Conservation (phyloP, 2,113 vertebrate genomes). For the Sminthopsis crassicaudata region DNA sequence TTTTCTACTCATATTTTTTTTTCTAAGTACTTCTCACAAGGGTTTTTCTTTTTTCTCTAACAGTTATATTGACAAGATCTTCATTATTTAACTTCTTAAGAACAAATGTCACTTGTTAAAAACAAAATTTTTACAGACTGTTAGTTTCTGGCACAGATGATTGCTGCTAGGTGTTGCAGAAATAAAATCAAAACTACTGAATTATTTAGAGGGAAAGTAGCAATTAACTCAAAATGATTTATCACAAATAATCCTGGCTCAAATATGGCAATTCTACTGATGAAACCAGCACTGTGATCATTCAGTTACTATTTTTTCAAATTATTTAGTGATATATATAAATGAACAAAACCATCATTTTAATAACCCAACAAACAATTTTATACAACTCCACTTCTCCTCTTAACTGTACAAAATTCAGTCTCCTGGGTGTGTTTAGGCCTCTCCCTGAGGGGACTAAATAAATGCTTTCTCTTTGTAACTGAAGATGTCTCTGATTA, state of each 20-base stretch:
- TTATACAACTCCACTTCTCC: background rate
- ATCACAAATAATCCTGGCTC: constrained; percentile 23
- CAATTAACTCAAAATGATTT: constrained; percentile 68
- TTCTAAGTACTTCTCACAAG: constrained; percentile 6
- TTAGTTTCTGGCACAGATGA: constrained; percentile 61
- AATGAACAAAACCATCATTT: constrained; percentile 1
- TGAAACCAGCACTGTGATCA: background rate
- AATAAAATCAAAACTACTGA: constrained; percentile 72
- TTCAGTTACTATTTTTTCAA: background rate
- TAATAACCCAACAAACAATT: constrained; percentile 8
- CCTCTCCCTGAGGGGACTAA: too few relatives aligned
- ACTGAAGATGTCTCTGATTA: too few relatives aligned
- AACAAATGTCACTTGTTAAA: constrained; percentile 63
- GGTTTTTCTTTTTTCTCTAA: constrained; percentile 32
- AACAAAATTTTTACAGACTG: constrained; percentile 57
- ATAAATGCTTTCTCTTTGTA: too few relatives aligned
- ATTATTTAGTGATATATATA: background rate
- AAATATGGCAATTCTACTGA: background rate
- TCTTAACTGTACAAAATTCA: constrained; percentile 14
- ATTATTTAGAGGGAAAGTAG: constrained; percentile 73
- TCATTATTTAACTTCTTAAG: constrained; percentile 66
- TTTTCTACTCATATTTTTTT: background rate
- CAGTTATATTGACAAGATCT: constrained; percentile 52
- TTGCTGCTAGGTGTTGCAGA: constrained; percentile 70
- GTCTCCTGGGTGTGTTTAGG: too few relatives aligned